These are phyloP conservation scores for Pinctada fucata DNA, from an alignment of 2,888 invertebrate species.

Conservation along the genomic window DNA sequence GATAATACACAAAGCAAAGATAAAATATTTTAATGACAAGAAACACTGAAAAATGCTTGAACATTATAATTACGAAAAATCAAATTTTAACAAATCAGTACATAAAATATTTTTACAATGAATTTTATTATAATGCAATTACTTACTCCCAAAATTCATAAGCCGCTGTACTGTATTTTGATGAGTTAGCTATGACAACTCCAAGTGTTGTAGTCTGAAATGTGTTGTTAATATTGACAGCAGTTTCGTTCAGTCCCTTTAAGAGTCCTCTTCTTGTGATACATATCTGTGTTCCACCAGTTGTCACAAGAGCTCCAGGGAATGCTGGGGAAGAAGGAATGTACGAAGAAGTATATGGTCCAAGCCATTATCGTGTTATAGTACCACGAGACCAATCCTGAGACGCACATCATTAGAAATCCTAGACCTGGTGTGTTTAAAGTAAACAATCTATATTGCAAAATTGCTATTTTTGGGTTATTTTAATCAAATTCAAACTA, in stretches of 20 bases:
- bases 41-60: no score
- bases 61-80: no score
- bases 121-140: no score
- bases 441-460: neutral
- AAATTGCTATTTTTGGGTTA: no score
- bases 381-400: constrained; percentile 93
- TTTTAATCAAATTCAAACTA: no score
- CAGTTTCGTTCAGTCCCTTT: neutral
- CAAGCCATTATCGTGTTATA: constrained; percentile 98
- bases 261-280: constrained; percentile 60
- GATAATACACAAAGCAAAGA: no score
- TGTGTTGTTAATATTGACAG: neutral
- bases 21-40: no score
- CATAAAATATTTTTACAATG: no score
- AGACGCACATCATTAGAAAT: constrained; percentile 82
- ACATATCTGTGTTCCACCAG: constrained; percentile 77
- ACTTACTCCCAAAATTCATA: constrained; percentile 64
- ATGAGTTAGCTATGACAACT: neutral
- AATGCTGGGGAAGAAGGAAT: constrained; percentile 89
- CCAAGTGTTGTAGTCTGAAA: neutral
- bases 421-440: constrained; percentile 77
- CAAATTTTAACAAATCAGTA: no score
- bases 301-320: constrained; percentile 88
- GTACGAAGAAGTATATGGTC: constrained; percentile 95
- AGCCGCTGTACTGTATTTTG: constrained; percentile 22